Conservation (phyloP, 2,113 vertebrate genomes). For the Ariopsis seemanni region DNA sequence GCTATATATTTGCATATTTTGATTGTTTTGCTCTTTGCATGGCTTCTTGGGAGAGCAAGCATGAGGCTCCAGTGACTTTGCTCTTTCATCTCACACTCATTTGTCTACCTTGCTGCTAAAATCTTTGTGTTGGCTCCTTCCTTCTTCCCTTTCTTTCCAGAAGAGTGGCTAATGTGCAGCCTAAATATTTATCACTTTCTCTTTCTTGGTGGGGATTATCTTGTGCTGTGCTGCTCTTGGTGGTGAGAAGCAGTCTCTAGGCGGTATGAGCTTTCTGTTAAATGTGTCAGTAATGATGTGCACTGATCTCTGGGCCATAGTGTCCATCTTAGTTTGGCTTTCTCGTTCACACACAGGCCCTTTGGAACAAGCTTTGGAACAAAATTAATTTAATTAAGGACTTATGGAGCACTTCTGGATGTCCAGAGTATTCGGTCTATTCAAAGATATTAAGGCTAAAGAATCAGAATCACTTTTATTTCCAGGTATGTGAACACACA, state of each 20-base stretch:
- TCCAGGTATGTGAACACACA: no score
- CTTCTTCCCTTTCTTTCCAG: neutral
- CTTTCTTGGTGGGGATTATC: constrained; percentile 47
- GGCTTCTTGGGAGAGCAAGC: constrained; percentile 41
- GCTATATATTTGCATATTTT: constrained; percentile 55
- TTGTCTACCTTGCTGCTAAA: constrained; percentile 40
- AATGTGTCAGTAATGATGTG: constrained; percentile 16
- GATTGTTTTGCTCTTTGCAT: constrained; percentile 41
- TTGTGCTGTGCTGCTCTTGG: constrained; percentile 56
- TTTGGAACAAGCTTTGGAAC: constrained; percentile 49
- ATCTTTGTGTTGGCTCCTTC: constrained; percentile 17
- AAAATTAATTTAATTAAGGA: constrained; percentile 60
- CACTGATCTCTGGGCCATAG: constrained; percentile 38
- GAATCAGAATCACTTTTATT: no score
- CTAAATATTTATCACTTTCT: constrained; percentile 59
- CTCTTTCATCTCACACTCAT: constrained; percentile 46
- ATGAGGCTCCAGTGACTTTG: constrained; percentile 38
- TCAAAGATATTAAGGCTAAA: neutral
- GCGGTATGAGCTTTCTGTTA: constrained; percentile 53
- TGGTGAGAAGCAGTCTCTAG: constrained; percentile 59
- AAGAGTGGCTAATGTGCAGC: constrained; percentile 42
- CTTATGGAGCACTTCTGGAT: constrained; percentile 47
- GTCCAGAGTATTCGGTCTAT: constrained; percentile 14
- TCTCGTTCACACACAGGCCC: constrained; percentile 57
- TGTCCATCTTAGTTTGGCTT: constrained; percentile 65